Conservation (phyloP, 2,113 vertebrate genomes). For the Thinocorus orbignyianus region DNA sequence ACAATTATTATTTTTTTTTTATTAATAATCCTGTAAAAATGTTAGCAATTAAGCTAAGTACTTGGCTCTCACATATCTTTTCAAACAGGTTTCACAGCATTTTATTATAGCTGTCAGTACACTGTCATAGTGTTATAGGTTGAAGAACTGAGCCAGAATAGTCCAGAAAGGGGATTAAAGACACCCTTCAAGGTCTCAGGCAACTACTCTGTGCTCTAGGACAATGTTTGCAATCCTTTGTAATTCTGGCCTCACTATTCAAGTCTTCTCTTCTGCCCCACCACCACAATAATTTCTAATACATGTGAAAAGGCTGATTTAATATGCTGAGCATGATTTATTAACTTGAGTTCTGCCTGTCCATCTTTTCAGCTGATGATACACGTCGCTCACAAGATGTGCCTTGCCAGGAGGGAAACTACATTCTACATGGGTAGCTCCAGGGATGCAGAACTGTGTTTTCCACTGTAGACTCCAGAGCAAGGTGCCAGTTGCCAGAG, state of each 20-base stretch:
- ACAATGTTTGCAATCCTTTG: background rate
- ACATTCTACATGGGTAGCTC: background rate
- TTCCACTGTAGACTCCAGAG: background rate
- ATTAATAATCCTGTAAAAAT: background rate
- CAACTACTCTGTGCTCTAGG: background rate
- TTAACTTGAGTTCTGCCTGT: background rate
- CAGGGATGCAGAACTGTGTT: background rate
- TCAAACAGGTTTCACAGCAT: background rate
- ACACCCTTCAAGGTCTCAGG: background rate
- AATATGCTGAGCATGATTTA: background rate
- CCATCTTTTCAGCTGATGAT: background rate
- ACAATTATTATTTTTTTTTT: background rate
- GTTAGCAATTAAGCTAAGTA: background rate
- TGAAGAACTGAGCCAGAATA: background rate
- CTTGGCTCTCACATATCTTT: background rate
- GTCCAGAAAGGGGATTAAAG: background rate
- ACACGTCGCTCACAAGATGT: fast-evolving
- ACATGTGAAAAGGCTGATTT: background rate
- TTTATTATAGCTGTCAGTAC: background rate
- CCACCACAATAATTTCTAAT: background rate
- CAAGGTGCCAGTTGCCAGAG: background rate
- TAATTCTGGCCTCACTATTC: background rate
- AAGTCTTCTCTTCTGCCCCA: background rate
- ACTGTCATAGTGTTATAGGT: background rate
- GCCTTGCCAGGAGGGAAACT: background rate